Base-by-base conservation (phyloP, 2,888 invertebrate species). In the Apotomis turbidana region DNA sequence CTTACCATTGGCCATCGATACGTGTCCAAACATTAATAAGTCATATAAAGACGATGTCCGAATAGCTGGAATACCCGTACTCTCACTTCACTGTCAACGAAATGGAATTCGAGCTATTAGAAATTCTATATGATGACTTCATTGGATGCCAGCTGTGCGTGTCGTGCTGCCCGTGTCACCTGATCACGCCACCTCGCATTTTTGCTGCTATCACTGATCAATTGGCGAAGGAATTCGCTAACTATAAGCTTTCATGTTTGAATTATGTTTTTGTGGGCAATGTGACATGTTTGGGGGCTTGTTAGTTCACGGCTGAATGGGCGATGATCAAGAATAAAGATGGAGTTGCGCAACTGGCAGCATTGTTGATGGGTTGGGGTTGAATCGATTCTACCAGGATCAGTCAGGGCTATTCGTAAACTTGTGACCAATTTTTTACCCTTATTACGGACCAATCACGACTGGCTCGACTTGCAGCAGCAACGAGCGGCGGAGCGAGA, bases 61-160 rank as follows among this genome's bases (percentile, higher is more conserved):
- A 90, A 90, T 90, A 88, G 84, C 82, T 88, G 77, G 85, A 85
- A 90, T 89, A 86, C 83, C 82, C 81, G 85, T 85, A 88, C 89
- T 89, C 89, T 89, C 90, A 89, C 89, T 89, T 87, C 41, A 41
- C 41, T 90, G 89, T 90, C 90, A 91, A 90, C 88, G 91, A 92
- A 92, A 91, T 89, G 88, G 91, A 92, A 91, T 91, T 87, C 88
- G 83, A 83, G 85, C 85, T 87, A 90, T 90, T 90, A 91, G 91
- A 92, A 91, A 91, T 92, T 90, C 88, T 87, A 86, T 85, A 79
- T 85, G 89, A 91, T 90, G 90, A 90, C 90, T 91, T 89, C 88
- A 92, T 89, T 88, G 88, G 86, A 90, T 90, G 87, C 86, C 83
- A 86, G 81, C 78, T 79, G 82, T 81, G 84, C 85, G 83, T 85